Conservation (phyloP, 2,888 invertebrate genomes). For the Habroteleia sp. region DNA sequence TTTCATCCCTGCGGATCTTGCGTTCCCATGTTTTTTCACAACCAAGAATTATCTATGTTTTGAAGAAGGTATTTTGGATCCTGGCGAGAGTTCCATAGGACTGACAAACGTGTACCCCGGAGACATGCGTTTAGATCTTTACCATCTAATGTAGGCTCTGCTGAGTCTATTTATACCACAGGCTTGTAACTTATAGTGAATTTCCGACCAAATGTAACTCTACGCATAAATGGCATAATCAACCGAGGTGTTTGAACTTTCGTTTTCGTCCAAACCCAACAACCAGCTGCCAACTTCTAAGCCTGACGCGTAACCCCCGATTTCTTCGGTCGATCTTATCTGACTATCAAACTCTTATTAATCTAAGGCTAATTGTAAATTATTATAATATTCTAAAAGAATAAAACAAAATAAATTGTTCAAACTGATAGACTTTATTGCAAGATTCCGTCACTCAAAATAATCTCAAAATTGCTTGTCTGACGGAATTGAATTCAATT, state of each 20-base stretch:
- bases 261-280: not conserved
- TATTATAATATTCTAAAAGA: too few species aligned
- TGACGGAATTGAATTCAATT: too few species aligned
- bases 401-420: too few species aligned
- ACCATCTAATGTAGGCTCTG: slow-evolving; percentile 35
- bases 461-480: too few species aligned
- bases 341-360: too few species aligned
- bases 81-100: not conserved
- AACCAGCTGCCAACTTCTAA: too few species aligned
- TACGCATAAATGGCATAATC: slow-evolving; percentile 44
- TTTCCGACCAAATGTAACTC: slow-evolving; percentile 30
- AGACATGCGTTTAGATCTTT: slow-evolving; percentile 39
- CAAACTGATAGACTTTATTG: too few species aligned
- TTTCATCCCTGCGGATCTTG: not conserved
- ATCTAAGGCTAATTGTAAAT: too few species aligned
- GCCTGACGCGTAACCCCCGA: too few species aligned
- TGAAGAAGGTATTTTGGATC: slow-evolving; percentile 39
- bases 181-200: slow-evolving; percentile 44
- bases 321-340: too few species aligned
- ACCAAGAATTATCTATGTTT: slow-evolving; percentile 32
- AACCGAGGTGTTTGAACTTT: slow-evolving; percentile 1
- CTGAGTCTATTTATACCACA: slow-evolving; percentile 53
- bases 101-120: slow-evolving; percentile 22
- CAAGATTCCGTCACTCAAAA: too few species aligned
- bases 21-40: not conserved